Evolutionary conservation across 2,113 vertebrate genomes (phyloP).

Genomic region (Alosa alosa): DNA sequence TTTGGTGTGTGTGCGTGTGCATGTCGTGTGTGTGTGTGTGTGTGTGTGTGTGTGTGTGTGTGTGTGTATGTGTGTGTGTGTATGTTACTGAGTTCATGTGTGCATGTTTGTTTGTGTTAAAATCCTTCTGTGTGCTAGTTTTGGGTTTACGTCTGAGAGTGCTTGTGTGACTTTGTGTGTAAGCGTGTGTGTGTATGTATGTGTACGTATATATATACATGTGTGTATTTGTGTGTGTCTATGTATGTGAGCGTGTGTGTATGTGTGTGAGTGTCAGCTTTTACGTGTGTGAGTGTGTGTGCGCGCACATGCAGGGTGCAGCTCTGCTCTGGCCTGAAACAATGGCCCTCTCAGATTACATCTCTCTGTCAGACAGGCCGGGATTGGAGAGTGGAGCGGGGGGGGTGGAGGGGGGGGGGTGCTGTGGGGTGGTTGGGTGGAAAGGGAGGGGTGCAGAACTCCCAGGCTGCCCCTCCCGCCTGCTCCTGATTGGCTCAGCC

Average conservation of each 20-base stretch:
- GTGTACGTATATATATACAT: conserved; percentile 31
- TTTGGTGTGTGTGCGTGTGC: not conserved
- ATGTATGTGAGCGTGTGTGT: conserved; percentile 37
- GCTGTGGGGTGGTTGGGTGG: conserved; percentile 43
- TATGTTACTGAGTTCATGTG: not conserved
- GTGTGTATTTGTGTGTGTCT: conserved; percentile 38
- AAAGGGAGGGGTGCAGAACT: conserved; percentile 42
- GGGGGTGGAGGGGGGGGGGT: conserved; percentile 55
- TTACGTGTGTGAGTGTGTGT: conserved; percentile 48
- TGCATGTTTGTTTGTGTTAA: conserved; percentile 5
- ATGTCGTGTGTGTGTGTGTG: not conserved
- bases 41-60: conserved; percentile 4
- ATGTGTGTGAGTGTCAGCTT: conserved; percentile 31
- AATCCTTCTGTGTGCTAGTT: not conserved
- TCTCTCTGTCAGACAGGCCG: conserved; percentile 45
- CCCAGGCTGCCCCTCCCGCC: conserved; percentile 60
- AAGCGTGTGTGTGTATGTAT: not conserved
- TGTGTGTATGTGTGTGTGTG: not conserved
- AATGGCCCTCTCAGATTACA: conserved; percentile 60
- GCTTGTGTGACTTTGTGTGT: not conserved
- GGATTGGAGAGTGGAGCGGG: conserved; percentile 27
- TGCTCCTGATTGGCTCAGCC: conserved; percentile 66
- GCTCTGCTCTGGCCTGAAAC: conserved; percentile 49
- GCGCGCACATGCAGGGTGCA: conserved; percentile 36
- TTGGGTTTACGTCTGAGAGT: not conserved